Evolutionary conservation across 53 echinoderm and acorn worm species (phyloP).

Genomic region (Antedon mediterranea): DNA sequence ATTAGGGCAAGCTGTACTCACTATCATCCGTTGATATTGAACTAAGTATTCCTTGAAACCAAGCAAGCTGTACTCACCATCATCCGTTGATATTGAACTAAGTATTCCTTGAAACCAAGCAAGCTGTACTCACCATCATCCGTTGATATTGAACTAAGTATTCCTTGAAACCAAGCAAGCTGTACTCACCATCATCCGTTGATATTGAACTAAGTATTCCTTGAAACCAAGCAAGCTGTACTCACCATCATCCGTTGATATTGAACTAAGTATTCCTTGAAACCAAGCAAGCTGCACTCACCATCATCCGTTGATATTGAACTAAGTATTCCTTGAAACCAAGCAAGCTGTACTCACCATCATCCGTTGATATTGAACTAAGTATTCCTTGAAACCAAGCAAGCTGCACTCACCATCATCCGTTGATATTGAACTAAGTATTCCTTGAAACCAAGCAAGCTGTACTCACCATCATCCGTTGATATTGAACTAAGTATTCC

Average conservation of each 20-base stretch:
- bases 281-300: conserved; percentile 81
- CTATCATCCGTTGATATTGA: conserved; percentile 68
- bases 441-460: conserved; percentile 71
- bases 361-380: conserved; percentile 47
- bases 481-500: conserved; percentile 43
- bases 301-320: conserved; percentile 68
- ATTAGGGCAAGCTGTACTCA: too few relatives aligned
- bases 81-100: conserved; percentile 47
- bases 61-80: conserved; percentile 77
- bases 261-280: conserved; percentile 39
- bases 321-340: conserved; percentile 56
- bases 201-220: conserved; percentile 43
- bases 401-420: conserved; percentile 86
- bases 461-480: conserved; percentile 74
- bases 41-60: conserved; percentile 56
- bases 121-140: conserved; percentile 86
- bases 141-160: conserved; percentile 38
- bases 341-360: conserved; percentile 77
- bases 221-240: conserved; percentile 79
- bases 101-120: conserved; percentile 72
- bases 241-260: conserved; percentile 76
- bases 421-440: conserved; percentile 38
- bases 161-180: conserved; percentile 71
- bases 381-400: conserved; percentile 72
- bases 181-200: conserved; percentile 74